Conservation (phyloP, 2,797 vertebrate species). For the Peromyscus attwateri region DNA sequence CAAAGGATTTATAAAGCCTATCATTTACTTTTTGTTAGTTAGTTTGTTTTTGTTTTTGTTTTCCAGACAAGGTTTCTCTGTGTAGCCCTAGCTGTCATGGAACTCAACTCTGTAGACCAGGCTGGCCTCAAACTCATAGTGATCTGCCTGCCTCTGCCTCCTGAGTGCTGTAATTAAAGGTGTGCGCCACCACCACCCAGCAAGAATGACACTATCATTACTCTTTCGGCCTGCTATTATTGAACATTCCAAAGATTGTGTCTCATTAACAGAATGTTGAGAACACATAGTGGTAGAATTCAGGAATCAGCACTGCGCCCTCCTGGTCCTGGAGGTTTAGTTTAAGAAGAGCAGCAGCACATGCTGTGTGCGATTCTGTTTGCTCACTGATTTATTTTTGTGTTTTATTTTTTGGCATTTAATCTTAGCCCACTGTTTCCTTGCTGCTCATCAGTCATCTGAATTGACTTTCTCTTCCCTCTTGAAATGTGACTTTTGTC, state of each 20-base stretch:
- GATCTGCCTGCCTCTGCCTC: too few relatives aligned
- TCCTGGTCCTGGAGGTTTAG: neutral
- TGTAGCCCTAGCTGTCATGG: neutral
- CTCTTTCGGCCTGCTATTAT: neutral
- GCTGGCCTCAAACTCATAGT: neutral
- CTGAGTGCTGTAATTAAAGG: neutral
- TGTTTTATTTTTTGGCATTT: neutral
- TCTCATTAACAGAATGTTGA: conserved; percentile 39
- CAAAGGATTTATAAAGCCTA: conserved; percentile 27
- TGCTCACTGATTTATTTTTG: neutral
- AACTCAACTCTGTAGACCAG: neutral
- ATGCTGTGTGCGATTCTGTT: neutral
- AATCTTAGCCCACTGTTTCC: neutral
- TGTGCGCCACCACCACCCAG: neutral
- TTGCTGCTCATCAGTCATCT: neutral
- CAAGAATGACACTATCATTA: neutral
- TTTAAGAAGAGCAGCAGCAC: neutral
- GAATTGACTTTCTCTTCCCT: conserved; percentile 1
- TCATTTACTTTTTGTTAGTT: neutral
- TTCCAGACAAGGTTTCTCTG: neutral
- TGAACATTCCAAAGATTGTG: conserved; percentile 26
- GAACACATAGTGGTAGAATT: conserved; percentile 7
- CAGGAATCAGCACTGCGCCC: neutral
- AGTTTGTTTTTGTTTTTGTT: neutral
- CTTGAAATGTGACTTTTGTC: neutral